Evolutionary conservation across 1,140 invertebrate genomes (phyloP), one percentile per base, ranked within the genome.

Genomic region (Spodoptera litura): DNA sequence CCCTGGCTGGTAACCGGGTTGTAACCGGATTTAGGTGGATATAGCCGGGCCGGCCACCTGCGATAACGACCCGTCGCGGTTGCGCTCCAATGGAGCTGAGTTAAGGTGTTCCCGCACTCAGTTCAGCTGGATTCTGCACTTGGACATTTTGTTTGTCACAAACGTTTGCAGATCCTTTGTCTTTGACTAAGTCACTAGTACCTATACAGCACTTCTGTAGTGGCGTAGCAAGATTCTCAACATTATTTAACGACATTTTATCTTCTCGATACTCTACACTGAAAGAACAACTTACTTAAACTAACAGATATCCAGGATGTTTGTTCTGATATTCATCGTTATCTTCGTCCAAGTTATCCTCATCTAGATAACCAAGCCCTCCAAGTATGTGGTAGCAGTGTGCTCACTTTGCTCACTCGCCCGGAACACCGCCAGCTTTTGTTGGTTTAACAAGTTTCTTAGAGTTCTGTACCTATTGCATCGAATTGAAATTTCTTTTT

Each of bases 1-100:
- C 91, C 73, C 58, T 89, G 80, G 71, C 86, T 88, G 85, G 90
- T 91, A 92, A 89, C 90, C 87, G 90, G 91, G 88, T 90, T 91
- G 83, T 90, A 91, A 81, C 84, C 83, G 84, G 88, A 83, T 87
- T 85, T 85, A 85, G 83, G 87, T 84, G 89, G 88, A 88, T 92
- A 90, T 83, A 92, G 78, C 85, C 86, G 84, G 87, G 68, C 83
- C 89, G 87, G 88, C 79, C 90, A 93, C 91, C 89, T 93, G 90
- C 84, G 92, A 92, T 92, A 92, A 89, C 90, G 89, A 88, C 83
- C 84, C 38, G 68, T 56, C 73, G 78, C 52, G 73, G 79, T 80
- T 76, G 64, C 71, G 35, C 61, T 72, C 72, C 70, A 78, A 56
- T 83, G 74, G 82, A 79, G 72, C 73, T 35, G 27, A 66, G 73